phyloP scores from a whole-genome alignment of 2,888 invertebrate species.

The Allacma fusca region DNA sequence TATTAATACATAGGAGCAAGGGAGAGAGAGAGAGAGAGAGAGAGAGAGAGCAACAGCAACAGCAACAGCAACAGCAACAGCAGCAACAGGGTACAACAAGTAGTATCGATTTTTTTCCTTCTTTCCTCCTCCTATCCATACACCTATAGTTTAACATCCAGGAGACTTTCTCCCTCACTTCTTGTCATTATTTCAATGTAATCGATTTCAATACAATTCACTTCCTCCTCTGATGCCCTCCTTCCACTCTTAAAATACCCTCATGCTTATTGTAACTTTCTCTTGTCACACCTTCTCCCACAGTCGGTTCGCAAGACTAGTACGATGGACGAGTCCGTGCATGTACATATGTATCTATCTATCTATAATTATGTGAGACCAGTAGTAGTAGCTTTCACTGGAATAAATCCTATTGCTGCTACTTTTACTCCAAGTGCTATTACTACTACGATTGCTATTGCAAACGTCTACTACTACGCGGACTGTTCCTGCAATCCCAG shows the following conservation, averaged over 20 bases:
- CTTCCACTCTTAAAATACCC: too few relatives aligned
- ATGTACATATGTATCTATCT: too few relatives aligned
- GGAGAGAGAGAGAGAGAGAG: background rate
- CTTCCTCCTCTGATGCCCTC: background rate
- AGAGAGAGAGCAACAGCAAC: too few relatives aligned
- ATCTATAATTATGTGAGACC: too few relatives aligned
- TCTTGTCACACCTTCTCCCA: background rate
- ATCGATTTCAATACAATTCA: slow-evolving; percentile 21
- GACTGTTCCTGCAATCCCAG: too few relatives aligned
- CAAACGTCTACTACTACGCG: too few relatives aligned
- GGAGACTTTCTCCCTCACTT: slow-evolving; percentile 10
- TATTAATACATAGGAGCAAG: background rate
- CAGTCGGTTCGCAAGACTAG: too few relatives aligned
- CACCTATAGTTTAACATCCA: background rate
- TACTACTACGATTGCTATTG: too few relatives aligned
- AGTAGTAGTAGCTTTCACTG: too few relatives aligned
- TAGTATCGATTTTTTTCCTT: slow-evolving; percentile 28
- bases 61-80: background rate
- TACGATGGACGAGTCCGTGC: too few relatives aligned
- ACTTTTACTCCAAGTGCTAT: too few relatives aligned
- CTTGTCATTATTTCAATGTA: slow-evolving; percentile 33
- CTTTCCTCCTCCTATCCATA: background rate
- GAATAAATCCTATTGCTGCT: too few relatives aligned
- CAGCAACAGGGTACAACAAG: slow-evolving; percentile 36
- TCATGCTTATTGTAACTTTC: background rate